These are phyloP conservation scores for Microtus pennsylvanicus DNA, from an alignment of 2,113 vertebrate genomes.

Conservation along the genomic window DNA sequence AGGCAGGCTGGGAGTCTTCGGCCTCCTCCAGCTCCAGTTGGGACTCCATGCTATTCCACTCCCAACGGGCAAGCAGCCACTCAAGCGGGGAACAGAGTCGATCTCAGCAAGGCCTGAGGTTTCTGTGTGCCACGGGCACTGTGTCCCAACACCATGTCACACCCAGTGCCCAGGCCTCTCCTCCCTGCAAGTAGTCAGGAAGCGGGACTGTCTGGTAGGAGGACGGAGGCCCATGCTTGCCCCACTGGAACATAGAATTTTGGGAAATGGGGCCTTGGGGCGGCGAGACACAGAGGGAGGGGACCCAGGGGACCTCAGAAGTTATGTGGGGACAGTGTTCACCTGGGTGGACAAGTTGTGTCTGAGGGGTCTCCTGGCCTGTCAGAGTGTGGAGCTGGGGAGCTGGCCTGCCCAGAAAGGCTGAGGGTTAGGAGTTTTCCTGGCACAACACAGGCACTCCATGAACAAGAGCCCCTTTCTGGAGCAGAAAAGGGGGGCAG, in stretches of 20 bases:
- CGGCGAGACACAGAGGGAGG: background rate
- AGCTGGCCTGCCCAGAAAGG: background rate
- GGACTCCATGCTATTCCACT: background rate
- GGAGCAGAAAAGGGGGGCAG: background rate
- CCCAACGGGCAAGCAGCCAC: background rate
- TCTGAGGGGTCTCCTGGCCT: background rate
- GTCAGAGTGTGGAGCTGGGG: background rate
- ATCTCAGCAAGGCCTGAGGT: background rate
- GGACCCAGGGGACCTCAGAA: background rate
- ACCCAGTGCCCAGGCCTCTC: background rate
- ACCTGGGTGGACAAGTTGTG: background rate
- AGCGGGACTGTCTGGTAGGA: background rate
- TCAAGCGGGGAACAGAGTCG: background rate
- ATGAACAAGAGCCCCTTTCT: background rate
- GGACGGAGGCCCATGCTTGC: background rate
- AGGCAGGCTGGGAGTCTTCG: background rate
- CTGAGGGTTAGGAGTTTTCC: background rate
- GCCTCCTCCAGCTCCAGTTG: background rate
- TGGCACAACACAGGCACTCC: fast-evolving
- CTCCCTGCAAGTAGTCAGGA: background rate
- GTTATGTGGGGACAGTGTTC: too few species aligned
- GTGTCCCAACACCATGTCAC: background rate
- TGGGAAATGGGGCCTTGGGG: background rate
- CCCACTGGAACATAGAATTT: background rate
- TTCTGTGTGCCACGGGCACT: background rate